Conservation (phyloP, 1,140 invertebrate species). For the Drosophila suzukii region DNA sequence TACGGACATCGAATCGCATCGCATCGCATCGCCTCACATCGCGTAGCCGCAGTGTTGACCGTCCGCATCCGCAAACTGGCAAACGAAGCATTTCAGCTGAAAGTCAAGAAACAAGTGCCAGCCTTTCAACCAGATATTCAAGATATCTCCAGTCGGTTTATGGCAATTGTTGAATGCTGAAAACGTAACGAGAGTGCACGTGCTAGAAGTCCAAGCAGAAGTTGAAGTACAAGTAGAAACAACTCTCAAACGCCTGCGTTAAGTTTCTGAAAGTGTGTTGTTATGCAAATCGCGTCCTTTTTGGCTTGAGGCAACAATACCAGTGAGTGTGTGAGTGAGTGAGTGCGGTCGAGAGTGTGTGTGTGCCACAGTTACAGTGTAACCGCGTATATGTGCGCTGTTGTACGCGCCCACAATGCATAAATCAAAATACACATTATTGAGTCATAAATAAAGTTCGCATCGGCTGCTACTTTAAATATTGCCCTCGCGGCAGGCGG, state of each 20-base stretch:
- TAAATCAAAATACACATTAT: constrained; percentile 83
- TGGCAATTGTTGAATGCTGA: constrained; percentile 39
- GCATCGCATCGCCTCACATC: constrained; percentile 25
- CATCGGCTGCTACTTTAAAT: constrained; percentile 77
- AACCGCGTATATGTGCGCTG: constrained; percentile 34
- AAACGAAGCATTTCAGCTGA: constrained; percentile 13
- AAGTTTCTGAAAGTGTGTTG: constrained; percentile 58
- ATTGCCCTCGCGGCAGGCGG: constrained; percentile 52
- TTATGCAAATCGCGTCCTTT: constrained; percentile 72
- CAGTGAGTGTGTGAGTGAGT: constrained; percentile 25
- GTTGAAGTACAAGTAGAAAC: constrained; percentile 20
- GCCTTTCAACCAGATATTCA: not conserved
- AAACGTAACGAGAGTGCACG: constrained; percentile 29
- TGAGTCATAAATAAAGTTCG: constrained; percentile 82
- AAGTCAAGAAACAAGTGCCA: constrained; percentile 38
- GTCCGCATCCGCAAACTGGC: constrained; percentile 33
- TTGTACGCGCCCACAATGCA: constrained; percentile 72
- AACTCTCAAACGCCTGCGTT: constrained; percentile 45
- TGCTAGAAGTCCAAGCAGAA: constrained; percentile 20
- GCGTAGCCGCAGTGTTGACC: constrained; percentile 43
- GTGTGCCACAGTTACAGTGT: constrained; percentile 6
- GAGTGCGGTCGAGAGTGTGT: constrained; percentile 27
- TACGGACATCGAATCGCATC: constrained; percentile 21
- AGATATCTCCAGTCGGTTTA: constrained; percentile 4
- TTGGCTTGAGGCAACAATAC: constrained; percentile 57